Conservation (phyloP, 2,113 vertebrate species). For the Mionectes macconnelli region DNA sequence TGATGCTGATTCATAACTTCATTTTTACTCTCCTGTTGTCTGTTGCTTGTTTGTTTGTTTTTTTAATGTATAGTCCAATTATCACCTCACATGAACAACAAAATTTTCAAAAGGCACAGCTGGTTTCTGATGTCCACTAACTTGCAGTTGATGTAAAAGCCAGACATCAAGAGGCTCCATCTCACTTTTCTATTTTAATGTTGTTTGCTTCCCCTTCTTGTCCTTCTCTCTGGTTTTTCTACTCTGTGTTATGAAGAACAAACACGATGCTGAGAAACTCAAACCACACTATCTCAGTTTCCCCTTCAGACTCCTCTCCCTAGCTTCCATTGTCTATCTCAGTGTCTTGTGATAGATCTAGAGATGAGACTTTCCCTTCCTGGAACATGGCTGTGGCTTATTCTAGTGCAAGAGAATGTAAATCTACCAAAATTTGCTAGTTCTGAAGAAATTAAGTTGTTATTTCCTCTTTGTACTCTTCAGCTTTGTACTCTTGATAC, state of each 20-base stretch:
- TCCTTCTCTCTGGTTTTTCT: neutral
- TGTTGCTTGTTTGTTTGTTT: neutral
- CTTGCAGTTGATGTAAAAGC: neutral
- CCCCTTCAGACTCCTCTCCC: neutral
- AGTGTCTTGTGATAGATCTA: neutral
- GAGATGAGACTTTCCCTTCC: neutral
- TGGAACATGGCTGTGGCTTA: neutral
- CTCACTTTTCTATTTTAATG: neutral
- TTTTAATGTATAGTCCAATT: neutral
- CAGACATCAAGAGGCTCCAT: neutral
- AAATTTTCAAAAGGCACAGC: conserved; percentile 16
- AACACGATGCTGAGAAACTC: neutral
- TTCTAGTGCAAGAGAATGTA: neutral
- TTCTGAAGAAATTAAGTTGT: neutral
- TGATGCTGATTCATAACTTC: neutral
- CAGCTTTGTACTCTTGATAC: neutral
- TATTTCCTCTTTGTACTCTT: neutral
- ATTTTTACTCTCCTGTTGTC: neutral
- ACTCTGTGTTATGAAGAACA: neutral
- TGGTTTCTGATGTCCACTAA: neutral
- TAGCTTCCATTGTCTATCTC: neutral
- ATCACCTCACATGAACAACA: neutral
- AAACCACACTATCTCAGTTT: neutral
- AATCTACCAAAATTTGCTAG: neutral
- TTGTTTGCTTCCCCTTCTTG: neutral